phyloP scores from a whole-genome alignment of 2,797 vertebrate genomes.

The Sebastes kiyomatsui region DNA sequence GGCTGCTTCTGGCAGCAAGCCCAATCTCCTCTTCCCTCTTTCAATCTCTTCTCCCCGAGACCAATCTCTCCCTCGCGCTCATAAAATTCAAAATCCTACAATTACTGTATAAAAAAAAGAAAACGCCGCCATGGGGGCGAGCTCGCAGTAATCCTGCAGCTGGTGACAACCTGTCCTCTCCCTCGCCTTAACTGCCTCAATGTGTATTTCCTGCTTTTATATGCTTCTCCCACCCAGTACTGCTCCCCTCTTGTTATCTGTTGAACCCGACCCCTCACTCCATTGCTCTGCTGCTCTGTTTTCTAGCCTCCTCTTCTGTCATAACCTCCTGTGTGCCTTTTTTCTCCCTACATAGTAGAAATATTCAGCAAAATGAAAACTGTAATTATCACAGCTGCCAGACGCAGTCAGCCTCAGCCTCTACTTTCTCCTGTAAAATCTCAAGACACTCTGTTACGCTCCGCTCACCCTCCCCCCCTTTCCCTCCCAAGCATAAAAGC shows the following conservation, averaged over 20 bases:
- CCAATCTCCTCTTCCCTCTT: conserved; percentile 50
- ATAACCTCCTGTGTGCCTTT: conserved; percentile 6
- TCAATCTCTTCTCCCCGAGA: conserved; percentile 49
- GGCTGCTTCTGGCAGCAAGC: conserved; percentile 55
- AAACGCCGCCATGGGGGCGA: conserved; percentile 10
- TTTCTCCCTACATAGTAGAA: conserved; percentile 43
- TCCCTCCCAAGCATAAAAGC: conserved; percentile 33
- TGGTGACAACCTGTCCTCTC: conserved; percentile 55
- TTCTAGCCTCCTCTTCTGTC: conserved; percentile 9
- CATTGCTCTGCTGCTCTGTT: conserved; percentile 4
- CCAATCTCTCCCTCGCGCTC: conserved; percentile 50
- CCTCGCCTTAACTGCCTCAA: conserved; percentile 43
- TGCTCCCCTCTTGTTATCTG: conserved; percentile 25
- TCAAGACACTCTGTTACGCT: conserved; percentile 30
- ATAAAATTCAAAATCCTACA: conserved; percentile 67
- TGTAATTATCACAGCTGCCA: conserved; percentile 55
- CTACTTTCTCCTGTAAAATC: conserved; percentile 37
- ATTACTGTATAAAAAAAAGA: conserved; percentile 52
- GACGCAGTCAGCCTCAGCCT: conserved; percentile 36
- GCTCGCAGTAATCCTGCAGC: conserved; percentile 59
- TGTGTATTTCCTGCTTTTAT: conserved; percentile 48
- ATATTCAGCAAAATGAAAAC: conserved; percentile 38
- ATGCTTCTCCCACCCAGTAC: conserved; percentile 25
- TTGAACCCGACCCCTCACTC: conserved; percentile 40
- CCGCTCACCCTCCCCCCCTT: not conserved